Evolutionary conservation across 1,140 invertebrate genomes (phyloP), one percentile per base, ranked within the genome.

Genomic region (Aethina tumida): DNA sequence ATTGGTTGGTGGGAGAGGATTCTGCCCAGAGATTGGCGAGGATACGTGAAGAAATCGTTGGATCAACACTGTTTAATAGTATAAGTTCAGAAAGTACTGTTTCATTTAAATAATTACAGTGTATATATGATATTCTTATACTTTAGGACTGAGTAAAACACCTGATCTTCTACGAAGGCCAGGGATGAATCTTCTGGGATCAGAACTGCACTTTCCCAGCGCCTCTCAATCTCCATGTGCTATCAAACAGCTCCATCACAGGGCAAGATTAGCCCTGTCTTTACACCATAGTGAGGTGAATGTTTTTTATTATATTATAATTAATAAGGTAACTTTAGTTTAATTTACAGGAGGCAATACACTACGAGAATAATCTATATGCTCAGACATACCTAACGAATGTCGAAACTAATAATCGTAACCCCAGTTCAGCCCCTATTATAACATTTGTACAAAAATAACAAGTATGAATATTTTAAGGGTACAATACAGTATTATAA

Each of bases 1-100:
- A 78, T 64, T 88, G 82, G 82, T 59, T 88, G 9, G 58, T 73
- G 0, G 75, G 75, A 4, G 77, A 81, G 56, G 72, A 81, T 51
- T 50, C 58, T 1, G 39, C 33, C 13, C 50, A 58, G 40, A 30
- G 55, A 33, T 34, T 60, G 22, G 57, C 55, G 3, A 32, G 56
- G 34, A 53, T 62, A 21, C 45, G 52, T 20, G 41, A 53, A 34
- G 55, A 59, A 42, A 51, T 60, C 16, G 40, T 55, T 5, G 59
- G 55, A 1, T 59, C 58, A 2, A 55, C 51, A 0, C 35, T 60
- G 29, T 61, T 54, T 20, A 56, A 48, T 38, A 61, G 57, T 29
- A 49, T 56, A 5, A 58, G 57, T 39, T 56, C 53, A 22, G 59
- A 61, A 29, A 47, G 59, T 61, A 50, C 46, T 49, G 49, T 33